A percentile compares a stretch with the other conserved stretches of the same genome.
phyloP scores from a whole-genome alignment of 1,140 invertebrate genomes.

The Psix sp. region DNA sequence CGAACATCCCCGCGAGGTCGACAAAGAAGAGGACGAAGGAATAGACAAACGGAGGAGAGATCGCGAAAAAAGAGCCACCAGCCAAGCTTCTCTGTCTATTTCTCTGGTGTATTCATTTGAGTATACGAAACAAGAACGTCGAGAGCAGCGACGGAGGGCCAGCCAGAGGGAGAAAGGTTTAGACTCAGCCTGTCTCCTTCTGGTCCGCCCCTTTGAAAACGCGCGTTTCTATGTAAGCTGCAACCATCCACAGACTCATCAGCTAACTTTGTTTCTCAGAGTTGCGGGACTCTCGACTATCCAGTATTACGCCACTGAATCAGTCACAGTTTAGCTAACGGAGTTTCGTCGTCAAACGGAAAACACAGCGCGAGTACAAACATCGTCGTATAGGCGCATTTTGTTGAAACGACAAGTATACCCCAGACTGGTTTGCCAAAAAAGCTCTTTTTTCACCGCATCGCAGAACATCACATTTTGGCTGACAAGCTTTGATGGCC shows the following conservation, averaged over 20 bases:
- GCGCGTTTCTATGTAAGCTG: slow-evolving; percentile 61
- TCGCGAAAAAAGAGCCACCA: slow-evolving; percentile 18
- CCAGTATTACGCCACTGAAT: slow-evolving; percentile 69
- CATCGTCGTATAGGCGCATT: slow-evolving; percentile 59
- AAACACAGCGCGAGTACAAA: slow-evolving; percentile 68
- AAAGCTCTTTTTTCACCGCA: slow-evolving; percentile 24
- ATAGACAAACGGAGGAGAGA: slow-evolving; percentile 39
- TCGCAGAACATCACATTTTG: too few relatives aligned
- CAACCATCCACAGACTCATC: slow-evolving; percentile 75
- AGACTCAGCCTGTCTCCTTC: slow-evolving; percentile 15
- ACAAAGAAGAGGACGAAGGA: slow-evolving; percentile 46
- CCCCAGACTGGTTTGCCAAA: slow-evolving; percentile 29
- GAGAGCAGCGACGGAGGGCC: slow-evolving; percentile 7
- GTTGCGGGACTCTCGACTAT: slow-evolving; percentile 68
- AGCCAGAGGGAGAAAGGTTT: too few relatives aligned
- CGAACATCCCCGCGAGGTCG: slow-evolving; percentile 39
- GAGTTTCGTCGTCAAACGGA: slow-evolving; percentile 73
- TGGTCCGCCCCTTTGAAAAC: slow-evolving; percentile 61
- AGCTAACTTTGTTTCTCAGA: slow-evolving; percentile 75
- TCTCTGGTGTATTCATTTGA: slow-evolving; percentile 34
- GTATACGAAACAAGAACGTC: slow-evolving; percentile 26
- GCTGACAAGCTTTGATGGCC: background rate
- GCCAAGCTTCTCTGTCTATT: slow-evolving; percentile 6
- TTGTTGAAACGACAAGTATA: slow-evolving; percentile 43
- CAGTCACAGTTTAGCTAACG: slow-evolving; percentile 72